phyloP scores from a whole-genome alignment of 1,140 invertebrate genomes.

The Chlorops oryzae region DNA sequence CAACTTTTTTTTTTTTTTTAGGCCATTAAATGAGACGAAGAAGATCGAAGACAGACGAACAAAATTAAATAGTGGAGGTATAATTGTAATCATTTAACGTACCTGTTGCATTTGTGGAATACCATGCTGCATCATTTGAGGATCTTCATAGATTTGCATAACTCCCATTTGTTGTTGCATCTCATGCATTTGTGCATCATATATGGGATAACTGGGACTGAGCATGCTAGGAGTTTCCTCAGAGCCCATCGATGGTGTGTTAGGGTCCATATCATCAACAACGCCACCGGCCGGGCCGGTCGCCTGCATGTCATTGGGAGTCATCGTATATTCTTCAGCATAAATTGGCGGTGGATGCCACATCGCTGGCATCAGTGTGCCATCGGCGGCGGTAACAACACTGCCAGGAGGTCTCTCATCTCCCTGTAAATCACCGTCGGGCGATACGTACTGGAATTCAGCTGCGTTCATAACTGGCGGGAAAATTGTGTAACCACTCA shows the following conservation, averaged over 20 bases:
- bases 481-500: slow-evolving; percentile 25
- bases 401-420: slow-evolving; percentile 27
- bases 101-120: slow-evolving; percentile 26
- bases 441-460: slow-evolving; percentile 31
- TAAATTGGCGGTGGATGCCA: slow-evolving; percentile 37
- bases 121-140: slow-evolving; percentile 29
- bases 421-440: slow-evolving; percentile 22
- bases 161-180: slow-evolving; percentile 43
- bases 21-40: too few species aligned
- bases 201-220: slow-evolving; percentile 40
- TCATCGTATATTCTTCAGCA: slow-evolving; percentile 33
- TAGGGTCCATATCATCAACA: slow-evolving; percentile 40
- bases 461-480: slow-evolving; percentile 23
- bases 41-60: too few species aligned
- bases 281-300: slow-evolving; percentile 10
- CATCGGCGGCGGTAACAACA: slow-evolving; percentile 16
- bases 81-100: too few species aligned
- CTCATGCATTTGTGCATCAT: slow-evolving; percentile 40
- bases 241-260: slow-evolving; percentile 31
- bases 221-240: slow-evolving; percentile 36
- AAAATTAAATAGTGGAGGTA: too few species aligned
- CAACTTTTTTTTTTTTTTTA: too few species aligned
- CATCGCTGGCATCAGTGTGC: slow-evolving; percentile 18
- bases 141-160: slow-evolving; percentile 42
- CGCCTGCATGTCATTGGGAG: slow-evolving; percentile 20